Conservation (phyloP, 2,797 vertebrate species). For the Propithecus deckenii region DNA sequence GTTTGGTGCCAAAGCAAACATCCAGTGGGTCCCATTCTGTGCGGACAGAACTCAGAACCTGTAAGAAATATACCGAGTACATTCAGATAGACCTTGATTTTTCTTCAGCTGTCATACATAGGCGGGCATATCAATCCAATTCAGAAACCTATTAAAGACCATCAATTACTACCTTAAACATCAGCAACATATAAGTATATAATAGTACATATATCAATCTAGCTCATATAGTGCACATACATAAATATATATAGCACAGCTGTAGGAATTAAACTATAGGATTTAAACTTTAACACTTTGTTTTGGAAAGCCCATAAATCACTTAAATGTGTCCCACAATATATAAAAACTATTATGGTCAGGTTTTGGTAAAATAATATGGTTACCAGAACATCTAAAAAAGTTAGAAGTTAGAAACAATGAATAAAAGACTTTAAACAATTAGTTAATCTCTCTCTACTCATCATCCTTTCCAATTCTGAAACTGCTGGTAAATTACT, state of each 20-base stretch:
- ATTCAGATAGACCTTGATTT: not conserved
- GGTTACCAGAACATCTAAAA: constrained; percentile 19
- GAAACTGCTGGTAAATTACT: constrained; percentile 8
- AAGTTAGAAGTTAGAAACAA: not conserved
- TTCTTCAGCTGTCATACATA: not conserved
- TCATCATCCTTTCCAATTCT: not conserved
- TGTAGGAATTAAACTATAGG: not conserved
- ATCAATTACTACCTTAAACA: not conserved
- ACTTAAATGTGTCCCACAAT: not conserved
- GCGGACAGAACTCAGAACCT: constrained; percentile 90
- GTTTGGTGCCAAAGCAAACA: constrained; percentile 90
- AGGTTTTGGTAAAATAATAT: constrained; percentile 35
- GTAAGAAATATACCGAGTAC: constrained; percentile 54
- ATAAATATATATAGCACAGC: not conserved
- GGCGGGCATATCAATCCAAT: constrained; percentile 17
- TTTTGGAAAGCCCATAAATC: constrained; percentile 10
- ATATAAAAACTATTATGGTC: not conserved
- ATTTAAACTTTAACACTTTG: constrained; percentile 42
- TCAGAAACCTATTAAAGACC: not conserved
- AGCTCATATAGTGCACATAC: not conserved
- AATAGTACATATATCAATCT: not conserved
- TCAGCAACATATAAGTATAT: not conserved
- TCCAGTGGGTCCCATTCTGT: constrained; percentile 91
- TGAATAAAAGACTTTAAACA: constrained; percentile 16
- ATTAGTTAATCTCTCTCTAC: not conserved